phyloP scores from a whole-genome alignment of 2,113 vertebrate genomes.

The Thamnophis sirtalis region DNA sequence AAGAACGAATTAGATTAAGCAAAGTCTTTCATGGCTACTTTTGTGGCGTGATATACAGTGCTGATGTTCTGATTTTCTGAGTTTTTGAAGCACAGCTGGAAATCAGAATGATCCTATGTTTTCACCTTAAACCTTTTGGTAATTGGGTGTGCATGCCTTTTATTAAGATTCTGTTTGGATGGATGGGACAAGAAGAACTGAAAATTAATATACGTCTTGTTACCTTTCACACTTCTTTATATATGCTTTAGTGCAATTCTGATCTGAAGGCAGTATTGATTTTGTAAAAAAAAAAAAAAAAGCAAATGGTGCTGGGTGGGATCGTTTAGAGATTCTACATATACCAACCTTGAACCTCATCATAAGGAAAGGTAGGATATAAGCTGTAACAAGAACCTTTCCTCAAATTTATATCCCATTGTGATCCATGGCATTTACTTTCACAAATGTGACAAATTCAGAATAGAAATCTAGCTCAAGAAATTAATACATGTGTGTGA shows the following conservation, averaged over 20 bases:
- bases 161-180: background rate
- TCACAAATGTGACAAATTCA: background rate
- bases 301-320: background rate
- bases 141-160: background rate
- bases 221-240: background rate
- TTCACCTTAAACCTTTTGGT: background rate
- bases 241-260: background rate
- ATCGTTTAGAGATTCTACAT: background rate
- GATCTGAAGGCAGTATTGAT: background rate
- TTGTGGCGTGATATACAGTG: background rate
- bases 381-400: background rate
- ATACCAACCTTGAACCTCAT: background rate
- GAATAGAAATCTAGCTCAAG: background rate
- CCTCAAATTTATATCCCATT: background rate
- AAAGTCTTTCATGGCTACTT: background rate
- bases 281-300: background rate
- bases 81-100: background rate
- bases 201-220: background rate
- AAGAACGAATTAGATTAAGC: background rate
- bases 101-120: background rate
- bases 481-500: background rate
- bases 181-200: background rate
- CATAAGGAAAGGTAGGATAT: background rate
- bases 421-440: background rate
- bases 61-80: background rate